Evolutionary conservation across 2,113 vertebrate species (phyloP).

Genomic region (Pantherophis guttatus): DNA sequence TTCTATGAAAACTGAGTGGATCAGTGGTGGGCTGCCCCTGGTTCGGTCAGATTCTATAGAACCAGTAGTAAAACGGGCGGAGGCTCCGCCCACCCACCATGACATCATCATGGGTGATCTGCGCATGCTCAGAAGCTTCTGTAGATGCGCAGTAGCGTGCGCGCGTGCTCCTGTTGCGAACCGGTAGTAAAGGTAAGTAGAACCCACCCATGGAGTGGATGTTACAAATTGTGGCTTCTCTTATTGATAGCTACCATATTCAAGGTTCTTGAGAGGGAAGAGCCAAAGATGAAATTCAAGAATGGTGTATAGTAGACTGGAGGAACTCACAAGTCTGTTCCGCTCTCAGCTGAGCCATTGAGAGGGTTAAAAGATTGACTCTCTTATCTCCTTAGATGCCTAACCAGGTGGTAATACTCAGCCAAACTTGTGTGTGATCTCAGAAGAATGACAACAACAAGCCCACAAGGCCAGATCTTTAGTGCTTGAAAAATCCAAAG

Average conservation of each 20-base stretch:
- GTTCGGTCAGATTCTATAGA: too few species aligned
- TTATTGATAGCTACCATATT: not conserved
- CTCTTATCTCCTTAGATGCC: not conserved
- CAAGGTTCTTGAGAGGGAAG: not conserved
- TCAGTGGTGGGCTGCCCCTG: not conserved
- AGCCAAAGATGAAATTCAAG: not conserved
- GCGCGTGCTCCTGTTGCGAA: too few species aligned
- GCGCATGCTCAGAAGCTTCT: too few species aligned
- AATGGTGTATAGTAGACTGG: not conserved
- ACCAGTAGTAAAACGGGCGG: too few species aligned
- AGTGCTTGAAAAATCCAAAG: not conserved
- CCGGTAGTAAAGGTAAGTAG: too few species aligned
- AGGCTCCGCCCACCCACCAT: too few species aligned
- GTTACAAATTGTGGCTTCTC: not conserved
- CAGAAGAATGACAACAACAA: not conserved
- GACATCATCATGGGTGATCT: too few species aligned
- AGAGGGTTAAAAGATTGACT: not conserved
- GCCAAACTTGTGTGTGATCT: not conserved
- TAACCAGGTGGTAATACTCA: not conserved
- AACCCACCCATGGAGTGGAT: not conserved
- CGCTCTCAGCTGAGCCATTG: not conserved
- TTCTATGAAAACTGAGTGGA: not conserved
- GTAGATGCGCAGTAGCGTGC: too few species aligned
- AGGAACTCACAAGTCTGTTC: not conserved
- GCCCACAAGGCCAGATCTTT: not conserved